A percentile compares a stretch with the other conserved stretches of the same genome.
Evolutionary conservation across 2,797 vertebrate genomes (phyloP).

Genomic region (Gymnoscopelus microlampas): DNA sequence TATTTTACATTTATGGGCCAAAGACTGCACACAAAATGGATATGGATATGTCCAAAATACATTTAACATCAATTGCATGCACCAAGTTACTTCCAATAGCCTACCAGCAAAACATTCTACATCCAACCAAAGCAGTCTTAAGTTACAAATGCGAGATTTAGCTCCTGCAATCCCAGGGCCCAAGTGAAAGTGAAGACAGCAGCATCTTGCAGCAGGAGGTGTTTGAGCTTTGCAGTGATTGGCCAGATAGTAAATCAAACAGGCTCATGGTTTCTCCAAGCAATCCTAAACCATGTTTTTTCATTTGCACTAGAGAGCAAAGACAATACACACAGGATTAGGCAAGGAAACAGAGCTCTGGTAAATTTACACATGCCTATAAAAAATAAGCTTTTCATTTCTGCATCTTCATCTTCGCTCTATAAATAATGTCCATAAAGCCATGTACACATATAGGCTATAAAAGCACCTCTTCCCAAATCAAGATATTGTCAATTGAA

Average conservation of each 20-base stretch:
- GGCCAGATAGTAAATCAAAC: slow-evolving; percentile 67
- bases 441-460: neutral
- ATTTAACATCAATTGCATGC: neutral
- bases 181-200: neutral
- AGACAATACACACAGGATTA: slow-evolving; percentile 55
- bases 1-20: too few species aligned
- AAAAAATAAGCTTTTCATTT: slow-evolving; percentile 39
- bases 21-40: neutral
- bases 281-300: slow-evolving; percentile 38
- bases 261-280: slow-evolving; percentile 46
- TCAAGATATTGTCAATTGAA: neutral
- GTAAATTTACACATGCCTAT: slow-evolving; percentile 44
- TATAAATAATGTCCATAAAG: slow-evolving; percentile 52
- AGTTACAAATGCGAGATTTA: neutral
- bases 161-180: slow-evolving; percentile 13
- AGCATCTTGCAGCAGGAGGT: slow-evolving; percentile 12
- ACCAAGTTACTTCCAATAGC: neutral
- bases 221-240: slow-evolving; percentile 33
- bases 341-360: slow-evolving; percentile 43
- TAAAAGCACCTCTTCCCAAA: slow-evolving; percentile 7
- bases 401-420: slow-evolving; percentile 24
- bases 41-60: neutral
- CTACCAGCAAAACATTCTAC: neutral
- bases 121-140: slow-evolving; percentile 2
- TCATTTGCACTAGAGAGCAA: slow-evolving; percentile 51